Base-by-base conservation (phyloP, 2,888 invertebrate species). In the Baronia brevicornis region DNA sequence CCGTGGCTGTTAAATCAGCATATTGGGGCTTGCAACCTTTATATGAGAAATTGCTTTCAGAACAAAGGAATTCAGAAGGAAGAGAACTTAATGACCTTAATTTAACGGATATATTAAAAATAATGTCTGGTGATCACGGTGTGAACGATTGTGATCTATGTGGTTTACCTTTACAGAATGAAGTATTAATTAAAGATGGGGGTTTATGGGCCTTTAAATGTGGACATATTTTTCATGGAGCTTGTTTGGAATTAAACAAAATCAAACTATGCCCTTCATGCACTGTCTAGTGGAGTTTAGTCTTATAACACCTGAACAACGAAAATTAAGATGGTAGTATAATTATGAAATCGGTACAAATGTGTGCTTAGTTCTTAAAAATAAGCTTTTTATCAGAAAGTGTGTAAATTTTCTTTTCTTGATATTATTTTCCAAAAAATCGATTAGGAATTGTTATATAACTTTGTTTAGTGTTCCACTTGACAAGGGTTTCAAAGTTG, bases 181-280 rank as follows among this genome's bases (percentile, higher is more conserved):
- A 84, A 31, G 82, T 88, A 28, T 53, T 89, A 23, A 74, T 89
- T 13, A 77, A 85, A 55, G 87, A 88, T 61, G 88, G 86, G 48
- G 89, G 89, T 6, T 58, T 89, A 2, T 87, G 87, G 70, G 84
- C 86, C 26, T 89, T 89, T 59, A 82, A 82, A 32, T 89, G 89
- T 53, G 88, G 88, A 25, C 89, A 89, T 51, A 84, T 84, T 32
- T 89, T 87, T 57, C 89, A 90, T 29, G 87, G 88, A 0, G 84
- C 86, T 3, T 89, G 89, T 58, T 75, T 88, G 49, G 78, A 85
- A 47, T 73, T 88, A 43, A 86, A 86, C 48, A 85, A 82, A 62
- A 55, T 88, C 24, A 84, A 72, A 43, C 42, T 85, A 15, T 85
- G 85, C 28, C 78, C 84, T 0, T 62, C 73, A 24, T 84, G 84